Evolutionary conservation across 2,888 invertebrate species (phyloP).

Genomic region (Coelinius sp.): DNA sequence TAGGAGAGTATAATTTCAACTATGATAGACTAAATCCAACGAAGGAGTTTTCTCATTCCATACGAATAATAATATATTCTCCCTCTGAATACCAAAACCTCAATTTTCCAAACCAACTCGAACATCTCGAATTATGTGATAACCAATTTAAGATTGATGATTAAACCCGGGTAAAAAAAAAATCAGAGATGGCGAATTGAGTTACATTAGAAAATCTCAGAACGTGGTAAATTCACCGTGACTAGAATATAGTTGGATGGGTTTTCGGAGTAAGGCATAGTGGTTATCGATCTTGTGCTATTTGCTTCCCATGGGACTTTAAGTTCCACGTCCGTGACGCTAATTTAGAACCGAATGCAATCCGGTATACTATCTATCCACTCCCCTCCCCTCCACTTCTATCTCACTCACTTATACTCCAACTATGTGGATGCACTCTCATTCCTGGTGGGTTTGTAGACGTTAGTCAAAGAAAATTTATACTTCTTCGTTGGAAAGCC

Average conservation of each 20-base stretch:
- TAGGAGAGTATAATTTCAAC: too few relatives aligned
- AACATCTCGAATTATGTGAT: neutral
- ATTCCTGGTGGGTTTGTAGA: constrained; percentile 35
- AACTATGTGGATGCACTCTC: constrained; percentile 30
- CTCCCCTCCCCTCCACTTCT: constrained; percentile 25
- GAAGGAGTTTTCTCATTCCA: too few relatives aligned
- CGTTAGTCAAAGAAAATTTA: constrained; percentile 57
- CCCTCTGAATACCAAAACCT: neutral
- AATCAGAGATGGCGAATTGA: constrained; percentile 11
- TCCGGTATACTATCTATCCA: constrained; percentile 24
- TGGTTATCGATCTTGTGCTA: constrained; percentile 46
- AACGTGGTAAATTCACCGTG: constrained; percentile 32
- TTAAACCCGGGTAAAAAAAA: constrained; percentile 8
- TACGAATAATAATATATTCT: too few relatives aligned
- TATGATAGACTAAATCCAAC: too few relatives aligned
- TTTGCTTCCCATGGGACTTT: constrained; percentile 46
- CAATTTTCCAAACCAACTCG: neutral
- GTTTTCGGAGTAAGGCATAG: constrained; percentile 35
- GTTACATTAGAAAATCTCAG: constrained; percentile 15
- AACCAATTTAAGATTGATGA: neutral
- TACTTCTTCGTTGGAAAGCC: constrained; percentile 50
- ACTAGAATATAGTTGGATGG: constrained; percentile 27
- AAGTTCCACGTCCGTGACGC: constrained; percentile 42
- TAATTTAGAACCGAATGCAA: constrained; percentile 49
- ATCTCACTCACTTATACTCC: constrained; percentile 36